Evolutionary conservation across 2,113 vertebrate genomes (phyloP), one percentile per base, ranked within the genome.

Genomic region (Eretmochelys imbricata): DNA sequence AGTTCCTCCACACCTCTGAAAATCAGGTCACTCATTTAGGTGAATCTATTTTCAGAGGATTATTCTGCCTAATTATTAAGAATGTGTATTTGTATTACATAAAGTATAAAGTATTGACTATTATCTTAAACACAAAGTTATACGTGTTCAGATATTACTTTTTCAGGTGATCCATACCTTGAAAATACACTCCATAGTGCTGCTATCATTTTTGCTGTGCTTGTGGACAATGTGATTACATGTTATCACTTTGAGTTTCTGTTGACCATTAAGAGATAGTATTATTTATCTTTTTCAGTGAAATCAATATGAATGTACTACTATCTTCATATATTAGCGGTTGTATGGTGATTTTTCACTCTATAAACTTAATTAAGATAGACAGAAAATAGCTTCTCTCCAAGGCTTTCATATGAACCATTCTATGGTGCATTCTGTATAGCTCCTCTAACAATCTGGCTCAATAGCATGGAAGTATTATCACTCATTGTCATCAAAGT

Each of bases 221-320:
- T 10, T 93, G 14, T 55, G 65, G 49, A 87, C 48, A 93, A 65
- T 8, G 5, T 2, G 72, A 49, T 85, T 89, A 49, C 57, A 53
- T 88, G 48, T 46, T 49, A 88, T 14, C 81, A 11, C 87, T 95
- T 94, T 94, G 49, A 82, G 6, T 46, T 89, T 9, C 55, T 49
- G 25, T 24, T 96, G 87, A 76, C 29, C 55, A 59, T 94, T 93
- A 92, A 86, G 46, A 89, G 75, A 87, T 89, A 91, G 13, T 80
- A 17, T 13, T 80, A 4, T 85, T 87, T 62, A 49, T 16, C 2
- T 87, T 95, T 76, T 93, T 89, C 16, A 1, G 0, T 78, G 42
- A 50, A 93, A 90, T 94, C 90, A 92, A 78, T 85, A 89, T 38
- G 91, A 88, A 97, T 91, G 89, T 90, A 83, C 27, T 79, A 17